Conservation (phyloP, 53 echinoderm and acorn worm species). For the Crossaster papposus region DNA sequence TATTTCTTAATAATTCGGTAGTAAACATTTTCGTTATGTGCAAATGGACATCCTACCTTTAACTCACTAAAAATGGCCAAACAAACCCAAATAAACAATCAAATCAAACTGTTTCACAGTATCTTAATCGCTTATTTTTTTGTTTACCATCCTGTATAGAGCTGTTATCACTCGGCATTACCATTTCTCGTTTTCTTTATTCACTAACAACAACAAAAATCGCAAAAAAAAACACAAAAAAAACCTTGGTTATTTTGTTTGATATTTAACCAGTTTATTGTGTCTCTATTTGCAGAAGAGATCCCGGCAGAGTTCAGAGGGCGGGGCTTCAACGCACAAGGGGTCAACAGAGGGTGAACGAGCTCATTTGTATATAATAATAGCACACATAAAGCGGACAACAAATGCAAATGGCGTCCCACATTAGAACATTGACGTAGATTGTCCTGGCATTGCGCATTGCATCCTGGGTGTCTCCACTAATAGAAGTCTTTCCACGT, state of each 20-base stretch:
- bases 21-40: too few species aligned
- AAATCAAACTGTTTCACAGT: too few species aligned
- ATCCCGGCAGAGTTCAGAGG: conserved; percentile 42
- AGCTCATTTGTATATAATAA: conserved; percentile 10
- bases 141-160: too few species aligned
- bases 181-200: too few species aligned
- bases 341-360: not conserved
- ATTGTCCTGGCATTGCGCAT: not conserved
- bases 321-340: not conserved
- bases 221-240: not conserved
- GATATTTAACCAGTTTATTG: not conserved
- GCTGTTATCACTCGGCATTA: too few species aligned
- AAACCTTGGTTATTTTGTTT: too few species aligned
- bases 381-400: conserved; percentile 22
- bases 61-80: too few species aligned
- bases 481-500: conserved; percentile 56
- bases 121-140: too few species aligned
- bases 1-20: too few species aligned
- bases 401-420: not conserved
- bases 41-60: too few species aligned
- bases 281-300: conserved; percentile 22
- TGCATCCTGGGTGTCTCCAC: not conserved
- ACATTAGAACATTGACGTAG: conserved; percentile 21
- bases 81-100: too few species aligned
- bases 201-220: too few species aligned